Evolutionary conservation across 2,113 vertebrate species (phyloP), one percentile per base, ranked within the genome.

Genomic region (Silurus meridionalis): DNA sequence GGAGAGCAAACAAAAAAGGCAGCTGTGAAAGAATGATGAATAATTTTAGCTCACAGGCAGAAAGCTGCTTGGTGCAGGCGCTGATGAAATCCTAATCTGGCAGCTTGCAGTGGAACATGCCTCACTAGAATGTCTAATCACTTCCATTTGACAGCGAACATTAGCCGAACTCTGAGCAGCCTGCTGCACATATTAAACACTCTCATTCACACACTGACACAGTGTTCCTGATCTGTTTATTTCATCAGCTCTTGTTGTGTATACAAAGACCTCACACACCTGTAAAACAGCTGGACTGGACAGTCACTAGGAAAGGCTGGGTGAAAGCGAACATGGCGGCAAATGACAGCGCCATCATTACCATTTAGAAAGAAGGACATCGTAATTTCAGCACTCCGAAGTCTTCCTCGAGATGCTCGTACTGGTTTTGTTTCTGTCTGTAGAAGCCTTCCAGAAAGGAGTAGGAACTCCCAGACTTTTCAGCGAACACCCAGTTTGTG

Each of bases 111-210:
- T 85, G 79, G 69, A 78, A 78, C 74, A 21, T 23, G 60, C 60
- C 88, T 88, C 63, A 5, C 83, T 85, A 46, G 64, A 71, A 58
- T 83, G 72, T 86, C 85, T 88, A 79, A 89, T 90, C 84, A 57
- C 77, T 82, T 81, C 82, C 72, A 77, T 88, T 82, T 77, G 71
- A 80, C 52, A n/a, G 83, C 5, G 72, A 63, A 67, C 63, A 88
- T 71, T 25, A 75, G 50, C 63, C 37, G 57, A 58, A n/a, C 74
- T 64, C 71, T 69, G 79, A 69, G 11, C 9, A 61, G 14, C 3
- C 10, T 72, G 64, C 71, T 84, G n/a, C 66, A 37, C 52, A 21
- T 28, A 61, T 79, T 86, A 64, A 77, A 69, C 15, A 52, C 66
- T 25, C 37, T 21, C 55, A 3, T 66, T 15, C 17, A 60, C 74